A percentile compares a stretch with the other conserved stretches of the same genome.
Evolutionary conservation across 1,140 invertebrate genomes (phyloP).

Genomic region (Platyscapa corneri): DNA sequence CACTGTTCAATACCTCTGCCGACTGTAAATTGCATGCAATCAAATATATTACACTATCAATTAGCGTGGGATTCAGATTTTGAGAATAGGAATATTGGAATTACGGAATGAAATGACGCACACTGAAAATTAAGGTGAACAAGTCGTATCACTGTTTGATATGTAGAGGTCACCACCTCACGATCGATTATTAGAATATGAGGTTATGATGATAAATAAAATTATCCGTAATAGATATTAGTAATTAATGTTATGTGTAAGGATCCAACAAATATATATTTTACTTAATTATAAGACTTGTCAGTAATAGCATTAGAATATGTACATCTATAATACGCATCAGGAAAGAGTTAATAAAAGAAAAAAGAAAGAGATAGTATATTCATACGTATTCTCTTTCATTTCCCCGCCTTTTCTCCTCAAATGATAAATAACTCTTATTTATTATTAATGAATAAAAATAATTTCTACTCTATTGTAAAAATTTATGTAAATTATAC

Average conservation of each 20-base stretch:
- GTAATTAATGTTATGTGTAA: not conserved
- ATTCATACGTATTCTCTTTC: not conserved
- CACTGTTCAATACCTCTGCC: slow-evolving; percentile 35
- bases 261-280: not conserved
- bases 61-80: slow-evolving; percentile 41
- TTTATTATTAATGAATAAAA: not conserved
- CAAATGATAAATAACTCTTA: not conserved
- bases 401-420: not conserved
- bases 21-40: slow-evolving; percentile 47
- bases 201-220: not conserved
- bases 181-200: not conserved
- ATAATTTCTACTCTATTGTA: not conserved
- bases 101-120: slow-evolving; percentile 44
- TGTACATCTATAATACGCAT: too few relatives aligned
- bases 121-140: not conserved
- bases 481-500: not conserved
- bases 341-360: too few relatives aligned
- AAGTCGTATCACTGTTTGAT: not conserved
- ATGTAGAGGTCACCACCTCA: slow-evolving; percentile 19
- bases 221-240: not conserved
- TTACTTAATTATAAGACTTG: not conserved
- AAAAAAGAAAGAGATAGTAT: not conserved
- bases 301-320: not conserved
- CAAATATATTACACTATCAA: slow-evolving; percentile 37
- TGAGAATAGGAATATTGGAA: slow-evolving; percentile 4